Percentiles rank a stretch among this genome's conserved stretches.
Evolutionary conservation across 2,797 vertebrate genomes (phyloP).

Genomic region (Molossus molossus): DNA sequence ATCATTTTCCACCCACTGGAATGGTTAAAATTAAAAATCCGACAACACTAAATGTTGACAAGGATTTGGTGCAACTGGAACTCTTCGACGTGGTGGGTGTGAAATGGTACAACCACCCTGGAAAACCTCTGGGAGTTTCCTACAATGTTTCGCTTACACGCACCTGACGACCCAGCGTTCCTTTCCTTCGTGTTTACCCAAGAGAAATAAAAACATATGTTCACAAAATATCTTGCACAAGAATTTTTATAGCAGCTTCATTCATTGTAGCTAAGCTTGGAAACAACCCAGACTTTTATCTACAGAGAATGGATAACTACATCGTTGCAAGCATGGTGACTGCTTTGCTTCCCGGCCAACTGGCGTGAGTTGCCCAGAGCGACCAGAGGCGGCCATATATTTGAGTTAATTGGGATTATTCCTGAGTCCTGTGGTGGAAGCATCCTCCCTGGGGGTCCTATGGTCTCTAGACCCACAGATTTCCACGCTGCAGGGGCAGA

Average conservation of each 20-base stretch:
- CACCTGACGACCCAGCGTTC: background rate
- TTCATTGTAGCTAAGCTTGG: background rate
- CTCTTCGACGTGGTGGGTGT: background rate
- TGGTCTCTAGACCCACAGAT: background rate
- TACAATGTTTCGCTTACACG: background rate
- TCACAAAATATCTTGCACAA: background rate
- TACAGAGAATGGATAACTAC: background rate
- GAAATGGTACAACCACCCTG: background rate
- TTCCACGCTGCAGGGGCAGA: background rate
- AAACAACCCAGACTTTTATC: background rate
- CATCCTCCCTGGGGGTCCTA: background rate
- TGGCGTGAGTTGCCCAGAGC: background rate
- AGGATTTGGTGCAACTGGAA: background rate
- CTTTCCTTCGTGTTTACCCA: background rate
- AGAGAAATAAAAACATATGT: background rate
- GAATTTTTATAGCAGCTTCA: background rate
- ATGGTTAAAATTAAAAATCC: background rate
- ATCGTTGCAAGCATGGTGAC: background rate
- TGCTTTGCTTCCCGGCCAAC: background rate
- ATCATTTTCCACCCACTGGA: background rate
- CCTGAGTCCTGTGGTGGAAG: rapidly evolving
- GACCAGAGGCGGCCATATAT: background rate
- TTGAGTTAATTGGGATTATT: background rate
- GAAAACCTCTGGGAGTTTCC: background rate
- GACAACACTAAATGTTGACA: background rate